Conservation (phyloP, 2,888 invertebrate genomes). For the Neoitamus cyanurus region DNA sequence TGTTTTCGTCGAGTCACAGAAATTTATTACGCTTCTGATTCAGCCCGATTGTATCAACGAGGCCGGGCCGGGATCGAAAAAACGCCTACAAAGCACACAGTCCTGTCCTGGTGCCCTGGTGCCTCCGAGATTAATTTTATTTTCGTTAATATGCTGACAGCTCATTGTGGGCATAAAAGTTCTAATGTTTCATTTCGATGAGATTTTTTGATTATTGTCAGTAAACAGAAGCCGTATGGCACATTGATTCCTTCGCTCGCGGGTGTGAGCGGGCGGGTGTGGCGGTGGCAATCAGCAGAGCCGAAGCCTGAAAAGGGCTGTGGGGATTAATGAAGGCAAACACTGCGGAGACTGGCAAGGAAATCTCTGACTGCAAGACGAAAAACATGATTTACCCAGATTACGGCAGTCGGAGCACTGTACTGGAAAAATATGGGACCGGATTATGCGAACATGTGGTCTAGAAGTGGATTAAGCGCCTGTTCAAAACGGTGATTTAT, state of each 20-base stretch:
- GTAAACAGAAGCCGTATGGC: slow-evolving; percentile 31
- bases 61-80: neutral
- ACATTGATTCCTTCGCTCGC: neutral
- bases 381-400: neutral
- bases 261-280: neutral
- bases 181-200: slow-evolving; percentile 24
- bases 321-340: neutral
- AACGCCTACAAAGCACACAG: neutral
- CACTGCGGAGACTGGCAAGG: neutral
- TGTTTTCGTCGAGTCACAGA: slow-evolving; percentile 22
- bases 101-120: neutral
- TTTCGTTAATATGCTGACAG: slow-evolving; percentile 31
- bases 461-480: slow-evolving; percentile 7
- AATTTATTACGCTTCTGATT: slow-evolving; percentile 14
- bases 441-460: slow-evolving; percentile 24
- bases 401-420: neutral
- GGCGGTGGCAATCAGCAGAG: neutral
- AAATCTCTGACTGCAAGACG: neutral
- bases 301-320: neutral
- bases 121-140: neutral
- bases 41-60: neutral
- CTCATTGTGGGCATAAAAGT: neutral
- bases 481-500: slow-evolving; percentile 3
- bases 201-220: slow-evolving; percentile 22
- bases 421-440: neutral